These are phyloP conservation scores for Ptilonorhynchus violaceus DNA, from an alignment of 2,113 vertebrate species.

Conservation along the genomic window DNA sequence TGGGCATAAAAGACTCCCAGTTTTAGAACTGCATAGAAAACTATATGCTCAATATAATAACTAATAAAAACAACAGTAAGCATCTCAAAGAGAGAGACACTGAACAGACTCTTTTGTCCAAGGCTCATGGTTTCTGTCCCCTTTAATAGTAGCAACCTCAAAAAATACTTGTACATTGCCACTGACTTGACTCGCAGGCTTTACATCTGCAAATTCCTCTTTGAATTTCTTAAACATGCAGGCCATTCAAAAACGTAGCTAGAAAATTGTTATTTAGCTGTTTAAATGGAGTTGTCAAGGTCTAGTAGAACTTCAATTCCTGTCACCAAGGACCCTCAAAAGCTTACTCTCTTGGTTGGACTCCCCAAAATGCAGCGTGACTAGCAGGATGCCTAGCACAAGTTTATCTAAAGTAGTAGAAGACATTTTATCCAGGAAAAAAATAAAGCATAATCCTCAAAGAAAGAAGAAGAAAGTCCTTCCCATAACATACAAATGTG, in stretches of 20 bases:
- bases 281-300: background rate
- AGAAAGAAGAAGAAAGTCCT: background rate
- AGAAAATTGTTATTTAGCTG: background rate
- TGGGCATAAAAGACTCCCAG: background rate
- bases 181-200: background rate
- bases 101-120: background rate
- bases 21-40: background rate
- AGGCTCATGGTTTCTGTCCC: background rate
- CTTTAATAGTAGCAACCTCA: background rate
- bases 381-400: background rate
- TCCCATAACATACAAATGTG: background rate
- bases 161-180: background rate
- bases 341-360: background rate
- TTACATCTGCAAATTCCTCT: background rate
- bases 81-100: background rate
- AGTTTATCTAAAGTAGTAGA: background rate
- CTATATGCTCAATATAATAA: background rate
- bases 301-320: background rate
- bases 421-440: background rate
- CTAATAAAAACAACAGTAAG: background rate
- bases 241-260: background rate
- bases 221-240: background rate
- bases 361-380: background rate
- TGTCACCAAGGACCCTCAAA: background rate
- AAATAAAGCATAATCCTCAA: background rate